Conservation (phyloP, 2,888 invertebrate genomes). For the Ellobium chinense region DNA sequence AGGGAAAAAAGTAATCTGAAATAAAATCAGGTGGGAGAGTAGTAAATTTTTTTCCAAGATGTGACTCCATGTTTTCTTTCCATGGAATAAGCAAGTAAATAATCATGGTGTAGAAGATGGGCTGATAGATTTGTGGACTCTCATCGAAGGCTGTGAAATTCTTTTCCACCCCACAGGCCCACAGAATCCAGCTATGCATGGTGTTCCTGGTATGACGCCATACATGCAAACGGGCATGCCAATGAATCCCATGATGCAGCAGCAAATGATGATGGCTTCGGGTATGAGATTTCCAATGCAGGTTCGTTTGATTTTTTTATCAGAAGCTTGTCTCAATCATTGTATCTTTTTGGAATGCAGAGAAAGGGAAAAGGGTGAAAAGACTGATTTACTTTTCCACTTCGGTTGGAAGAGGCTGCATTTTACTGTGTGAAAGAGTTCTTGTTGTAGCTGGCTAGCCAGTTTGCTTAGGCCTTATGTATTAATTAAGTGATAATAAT, state of each 20-base stretch:
- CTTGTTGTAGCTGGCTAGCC: too few relatives aligned
- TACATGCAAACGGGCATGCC: constrained; percentile 29
- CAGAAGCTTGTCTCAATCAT: too few relatives aligned
- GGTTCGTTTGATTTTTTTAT: too few relatives aligned
- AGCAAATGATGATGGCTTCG: constrained; percentile 43
- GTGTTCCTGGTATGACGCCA: constrained; percentile 16
- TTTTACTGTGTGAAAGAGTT: too few relatives aligned
- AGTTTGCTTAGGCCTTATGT: too few relatives aligned
- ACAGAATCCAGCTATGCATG: constrained; percentile 22
- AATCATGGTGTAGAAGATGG: not conserved
- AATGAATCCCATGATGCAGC: constrained; percentile 39
- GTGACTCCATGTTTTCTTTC: not conserved
- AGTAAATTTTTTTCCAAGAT: too few relatives aligned
- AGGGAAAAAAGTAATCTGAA: too few relatives aligned
- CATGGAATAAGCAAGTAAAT: not conserved
- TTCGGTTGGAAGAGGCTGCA: too few relatives aligned
- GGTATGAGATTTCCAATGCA: constrained; percentile 56
- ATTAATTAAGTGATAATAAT: too few relatives aligned
- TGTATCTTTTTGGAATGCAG: too few relatives aligned
- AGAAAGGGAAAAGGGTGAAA: too few relatives aligned
- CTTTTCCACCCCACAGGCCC: not conserved
- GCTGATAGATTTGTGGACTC: not conserved
- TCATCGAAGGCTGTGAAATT: not conserved
- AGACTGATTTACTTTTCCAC: too few relatives aligned
- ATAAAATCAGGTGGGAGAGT: not conserved